These are phyloP conservation scores for Diploptera punctata DNA, from an alignment of 2,888 invertebrate genomes.

Conservation along the genomic window DNA sequence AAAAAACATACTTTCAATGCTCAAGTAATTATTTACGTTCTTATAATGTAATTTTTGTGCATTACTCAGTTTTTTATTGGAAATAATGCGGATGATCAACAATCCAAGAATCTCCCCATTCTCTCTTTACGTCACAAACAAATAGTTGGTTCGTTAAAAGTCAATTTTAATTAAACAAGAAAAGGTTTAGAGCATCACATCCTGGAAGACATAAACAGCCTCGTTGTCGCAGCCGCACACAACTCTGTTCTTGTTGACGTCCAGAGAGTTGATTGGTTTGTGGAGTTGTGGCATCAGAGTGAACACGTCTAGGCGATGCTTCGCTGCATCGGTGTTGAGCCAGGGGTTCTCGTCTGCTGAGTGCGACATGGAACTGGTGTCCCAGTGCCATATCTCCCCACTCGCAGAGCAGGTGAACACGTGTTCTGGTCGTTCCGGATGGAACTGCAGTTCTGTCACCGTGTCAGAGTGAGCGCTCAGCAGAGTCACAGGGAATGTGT, in stretches of 20 bases:
- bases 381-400: slow-evolving; percentile 93
- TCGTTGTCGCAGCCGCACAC: slow-evolving; percentile 89
- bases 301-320: slow-evolving; percentile 69
- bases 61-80: too few relatives aligned
- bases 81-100: too few relatives aligned
- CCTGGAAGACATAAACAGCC: slow-evolving; percentile 81
- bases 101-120: too few relatives aligned
- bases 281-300: slow-evolving; percentile 76
- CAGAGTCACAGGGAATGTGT: slow-evolving; percentile 81
- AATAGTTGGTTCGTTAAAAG: too few relatives aligned
- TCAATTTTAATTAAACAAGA: too few relatives aligned
- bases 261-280: slow-evolving; percentile 82
- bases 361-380: slow-evolving; percentile 59
- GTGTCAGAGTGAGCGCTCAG: slow-evolving; percentile 75
- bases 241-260: slow-evolving; percentile 75
- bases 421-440: slow-evolving; percentile 84
- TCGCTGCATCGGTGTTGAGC: slow-evolving; percentile 72
- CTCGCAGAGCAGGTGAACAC: slow-evolving; percentile 80
- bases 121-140: too few relatives aligned
- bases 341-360: slow-evolving; percentile 60
- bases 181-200: slow-evolving; percentile 52
- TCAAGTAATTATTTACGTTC: too few relatives aligned
- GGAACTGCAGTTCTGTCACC: slow-evolving; percentile 87
- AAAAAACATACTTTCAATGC: too few relatives aligned
- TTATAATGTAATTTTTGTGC: too few relatives aligned